These are phyloP conservation scores for Triplophysa rosa DNA, from an alignment of 2,113 vertebrate species.

Conservation along the genomic window DNA sequence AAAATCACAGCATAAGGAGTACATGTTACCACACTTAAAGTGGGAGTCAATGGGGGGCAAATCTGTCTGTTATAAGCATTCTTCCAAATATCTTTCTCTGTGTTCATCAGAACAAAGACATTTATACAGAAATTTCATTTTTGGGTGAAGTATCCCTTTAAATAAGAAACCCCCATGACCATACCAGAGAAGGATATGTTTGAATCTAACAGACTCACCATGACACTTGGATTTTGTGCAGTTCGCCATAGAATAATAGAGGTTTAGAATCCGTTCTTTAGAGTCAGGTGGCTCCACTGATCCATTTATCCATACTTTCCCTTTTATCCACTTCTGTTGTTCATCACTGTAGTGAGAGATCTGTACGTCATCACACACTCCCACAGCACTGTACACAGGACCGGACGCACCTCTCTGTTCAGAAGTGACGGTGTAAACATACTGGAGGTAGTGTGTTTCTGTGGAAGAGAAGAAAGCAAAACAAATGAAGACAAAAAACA, in stretches of 20 bases:
- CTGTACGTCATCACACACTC: neutral
- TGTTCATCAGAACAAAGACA: no score
- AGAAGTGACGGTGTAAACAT: neutral
- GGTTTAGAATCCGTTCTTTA: neutral
- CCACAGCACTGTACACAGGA: neutral
- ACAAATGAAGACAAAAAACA: neutral
- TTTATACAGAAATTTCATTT: no score
- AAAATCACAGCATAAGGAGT: neutral
- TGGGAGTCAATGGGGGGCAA: no score
- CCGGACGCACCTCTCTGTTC: neutral
- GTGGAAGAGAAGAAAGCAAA: neutral
- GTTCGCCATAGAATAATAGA: neutral
- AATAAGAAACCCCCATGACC: neutral
- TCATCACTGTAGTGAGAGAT: constrained; percentile 4
- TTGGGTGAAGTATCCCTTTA: no score
- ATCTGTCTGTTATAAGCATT: no score
- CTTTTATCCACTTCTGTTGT: neutral
- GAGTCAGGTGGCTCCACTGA: neutral
- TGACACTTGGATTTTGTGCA: neutral
- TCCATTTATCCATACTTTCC: neutral
- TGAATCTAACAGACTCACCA: neutral
- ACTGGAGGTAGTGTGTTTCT: neutral
- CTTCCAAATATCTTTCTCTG: no score
- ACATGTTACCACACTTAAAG: neutral
- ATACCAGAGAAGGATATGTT: no score